These are phyloP conservation scores for Spizella passerina DNA, from an alignment of 2,797 vertebrate genomes.

Conservation along the genomic window DNA sequence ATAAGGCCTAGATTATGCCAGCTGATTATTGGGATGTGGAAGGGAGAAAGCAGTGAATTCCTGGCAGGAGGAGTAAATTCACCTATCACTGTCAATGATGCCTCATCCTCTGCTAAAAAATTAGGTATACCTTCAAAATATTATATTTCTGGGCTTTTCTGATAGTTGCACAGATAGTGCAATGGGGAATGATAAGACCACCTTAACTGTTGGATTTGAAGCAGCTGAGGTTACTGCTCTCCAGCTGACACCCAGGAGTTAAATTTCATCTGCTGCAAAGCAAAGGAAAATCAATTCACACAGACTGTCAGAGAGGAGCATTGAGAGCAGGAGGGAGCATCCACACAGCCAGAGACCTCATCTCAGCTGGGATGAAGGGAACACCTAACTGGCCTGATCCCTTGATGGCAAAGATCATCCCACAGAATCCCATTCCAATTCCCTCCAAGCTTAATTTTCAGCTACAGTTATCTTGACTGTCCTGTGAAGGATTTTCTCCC, in stretches of 20 bases:
- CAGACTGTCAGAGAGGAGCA: not conserved
- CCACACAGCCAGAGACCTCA: fast-evolving
- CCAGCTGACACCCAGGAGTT: not conserved
- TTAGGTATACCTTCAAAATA: not conserved
- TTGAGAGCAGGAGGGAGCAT: not conserved
- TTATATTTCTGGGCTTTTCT: not conserved
- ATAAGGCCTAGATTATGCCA: not conserved
- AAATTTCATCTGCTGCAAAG: not conserved
- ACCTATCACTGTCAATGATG: not conserved
- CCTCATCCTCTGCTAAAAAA: not conserved
- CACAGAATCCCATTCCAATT: not conserved
- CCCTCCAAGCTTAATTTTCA: not conserved
- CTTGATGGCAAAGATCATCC: not conserved
- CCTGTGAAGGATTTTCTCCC: not conserved
- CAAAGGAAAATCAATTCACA: not conserved
- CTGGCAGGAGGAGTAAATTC: not conserved
- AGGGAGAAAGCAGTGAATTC: not conserved
- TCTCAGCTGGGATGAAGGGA: not conserved
- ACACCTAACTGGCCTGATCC: not conserved
- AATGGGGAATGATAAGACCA: not conserved
- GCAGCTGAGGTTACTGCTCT: not conserved
- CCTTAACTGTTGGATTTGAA: not conserved
- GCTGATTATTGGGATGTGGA: not conserved
- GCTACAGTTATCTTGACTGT: not conserved
- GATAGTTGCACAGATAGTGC: not conserved